phyloP scores from a whole-genome alignment of 2,797 vertebrate genomes.

The Danio albolineatus region DNA sequence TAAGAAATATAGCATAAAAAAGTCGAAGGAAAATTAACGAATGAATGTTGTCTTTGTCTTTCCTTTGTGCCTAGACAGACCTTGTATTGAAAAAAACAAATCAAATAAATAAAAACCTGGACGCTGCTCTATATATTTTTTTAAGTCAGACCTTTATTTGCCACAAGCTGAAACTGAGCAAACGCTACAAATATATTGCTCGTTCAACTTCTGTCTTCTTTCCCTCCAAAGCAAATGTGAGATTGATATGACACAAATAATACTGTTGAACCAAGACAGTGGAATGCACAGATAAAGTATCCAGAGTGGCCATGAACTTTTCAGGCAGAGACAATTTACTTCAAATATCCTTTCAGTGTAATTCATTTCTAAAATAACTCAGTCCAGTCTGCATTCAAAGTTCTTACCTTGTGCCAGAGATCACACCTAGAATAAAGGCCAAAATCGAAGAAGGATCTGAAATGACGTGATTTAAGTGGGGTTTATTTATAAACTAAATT shows the following conservation, averaged over 20 bases:
- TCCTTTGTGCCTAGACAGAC: conserved; percentile 14
- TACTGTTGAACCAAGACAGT: not conserved
- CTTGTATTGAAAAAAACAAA: too few relatives aligned
- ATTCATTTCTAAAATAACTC: not conserved
- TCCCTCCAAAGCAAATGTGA: conserved; percentile 47
- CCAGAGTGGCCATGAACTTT: not conserved
- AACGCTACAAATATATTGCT: conserved; percentile 54
- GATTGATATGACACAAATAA: conserved; percentile 43
- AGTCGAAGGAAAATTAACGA: too few relatives aligned
- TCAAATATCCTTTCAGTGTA: not conserved
- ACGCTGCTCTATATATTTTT: conserved; percentile 30
- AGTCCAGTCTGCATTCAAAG: not conserved
- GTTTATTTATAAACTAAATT: too few relatives aligned
- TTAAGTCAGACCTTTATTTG: conserved; percentile 32
- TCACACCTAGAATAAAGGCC: not conserved
- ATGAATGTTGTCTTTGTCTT: not conserved
- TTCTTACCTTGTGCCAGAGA: not conserved
- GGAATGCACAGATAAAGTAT: conserved; percentile 12
- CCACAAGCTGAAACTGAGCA: conserved; percentile 29
- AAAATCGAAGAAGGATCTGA: too few relatives aligned
- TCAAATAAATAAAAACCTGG: too few relatives aligned
- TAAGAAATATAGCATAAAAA: too few relatives aligned
- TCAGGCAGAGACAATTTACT: not conserved
- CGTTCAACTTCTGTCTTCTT: conserved; percentile 60
- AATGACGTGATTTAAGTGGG: too few relatives aligned